Percentiles rank a stretch among this genome's conserved stretches.
Conservation (phyloP, 2,113 vertebrate genomes). For the Epinephelus lanceolatus region DNA sequence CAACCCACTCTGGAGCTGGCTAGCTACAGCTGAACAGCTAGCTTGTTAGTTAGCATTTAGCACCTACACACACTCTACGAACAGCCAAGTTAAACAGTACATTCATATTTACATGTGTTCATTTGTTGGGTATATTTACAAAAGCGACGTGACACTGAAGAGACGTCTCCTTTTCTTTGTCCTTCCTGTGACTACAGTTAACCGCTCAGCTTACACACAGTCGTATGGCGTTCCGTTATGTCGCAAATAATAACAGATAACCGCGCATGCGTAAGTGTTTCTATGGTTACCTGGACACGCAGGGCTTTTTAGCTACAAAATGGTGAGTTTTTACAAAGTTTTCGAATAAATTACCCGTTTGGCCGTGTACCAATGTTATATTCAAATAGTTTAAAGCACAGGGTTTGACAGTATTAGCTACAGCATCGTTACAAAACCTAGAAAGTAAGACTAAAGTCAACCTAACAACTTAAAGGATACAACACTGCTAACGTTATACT, state of each 20-base stretch:
- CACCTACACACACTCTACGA: background rate
- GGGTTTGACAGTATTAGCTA: background rate
- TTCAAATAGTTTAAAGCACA: background rate
- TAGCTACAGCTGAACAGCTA: background rate
- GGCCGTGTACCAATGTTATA: background rate
- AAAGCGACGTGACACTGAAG: fast-evolving
- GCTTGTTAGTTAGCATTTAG: background rate
- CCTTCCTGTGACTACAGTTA: slow-evolving; percentile 12
- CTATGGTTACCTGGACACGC: slow-evolving; percentile 60
- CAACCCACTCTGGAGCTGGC: background rate
- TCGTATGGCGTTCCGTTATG: slow-evolving; percentile 44
- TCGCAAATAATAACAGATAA: slow-evolving; percentile 59
- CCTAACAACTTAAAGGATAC: background rate
- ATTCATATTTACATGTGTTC: background rate
- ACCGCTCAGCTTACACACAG: background rate
- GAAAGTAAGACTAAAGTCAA: background rate
- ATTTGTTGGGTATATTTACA: background rate
- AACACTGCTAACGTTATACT: no score
- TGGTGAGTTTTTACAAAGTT: slow-evolving; percentile 56
- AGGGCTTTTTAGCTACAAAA: background rate
- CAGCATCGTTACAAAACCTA: background rate
- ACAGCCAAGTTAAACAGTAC: background rate
- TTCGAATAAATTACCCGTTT: background rate
- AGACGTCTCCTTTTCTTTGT: background rate
- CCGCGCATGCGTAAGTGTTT: slow-evolving; percentile 55